phyloP scores from a whole-genome alignment of 2,113 vertebrate genomes.

The Lampris megalopsis region DNA sequence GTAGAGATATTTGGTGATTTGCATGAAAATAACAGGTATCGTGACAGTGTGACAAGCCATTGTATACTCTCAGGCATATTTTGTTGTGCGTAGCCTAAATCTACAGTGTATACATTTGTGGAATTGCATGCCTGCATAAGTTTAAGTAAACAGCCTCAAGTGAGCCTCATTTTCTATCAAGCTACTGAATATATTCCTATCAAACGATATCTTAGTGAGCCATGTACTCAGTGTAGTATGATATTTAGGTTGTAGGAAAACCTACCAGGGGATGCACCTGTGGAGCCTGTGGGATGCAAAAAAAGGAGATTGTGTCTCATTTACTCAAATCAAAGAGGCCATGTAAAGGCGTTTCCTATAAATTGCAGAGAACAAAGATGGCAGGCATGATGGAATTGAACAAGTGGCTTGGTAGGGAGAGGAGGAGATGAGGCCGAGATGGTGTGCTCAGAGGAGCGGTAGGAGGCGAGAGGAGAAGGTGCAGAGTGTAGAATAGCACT shows the following conservation, averaged over 20 bases:
- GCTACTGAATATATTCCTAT: not conserved
- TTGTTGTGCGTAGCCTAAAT: not conserved
- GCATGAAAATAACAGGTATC: slow-evolving; percentile 3
- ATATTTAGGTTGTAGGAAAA: not conserved
- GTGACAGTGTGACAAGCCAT: slow-evolving; percentile 1
- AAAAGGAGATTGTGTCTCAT: not conserved
- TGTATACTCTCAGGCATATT: not conserved
- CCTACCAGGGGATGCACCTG: slow-evolving; percentile 45
- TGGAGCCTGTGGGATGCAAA: slow-evolving; percentile 33
- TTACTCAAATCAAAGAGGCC: not conserved
- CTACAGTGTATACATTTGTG: not conserved
- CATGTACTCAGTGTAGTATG: not conserved
- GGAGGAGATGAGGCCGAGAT: not conserved
- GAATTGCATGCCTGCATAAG: not conserved
- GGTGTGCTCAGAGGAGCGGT: not conserved
- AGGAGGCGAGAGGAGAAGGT: not conserved
- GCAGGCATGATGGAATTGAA: not conserved
- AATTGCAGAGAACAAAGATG: not conserved
- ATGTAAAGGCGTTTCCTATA: too few species aligned
- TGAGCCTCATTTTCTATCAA: not conserved
- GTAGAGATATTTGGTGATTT: slow-evolving; percentile 5
- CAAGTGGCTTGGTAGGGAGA: not conserved
- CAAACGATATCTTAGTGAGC: slow-evolving; percentile 1
- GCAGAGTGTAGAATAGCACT: not conserved
- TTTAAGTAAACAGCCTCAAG: not conserved